Evolutionary conservation across 2,888 invertebrate species (phyloP), one percentile per base, ranked within the genome.

Genomic region (Buathra laborator): DNA sequence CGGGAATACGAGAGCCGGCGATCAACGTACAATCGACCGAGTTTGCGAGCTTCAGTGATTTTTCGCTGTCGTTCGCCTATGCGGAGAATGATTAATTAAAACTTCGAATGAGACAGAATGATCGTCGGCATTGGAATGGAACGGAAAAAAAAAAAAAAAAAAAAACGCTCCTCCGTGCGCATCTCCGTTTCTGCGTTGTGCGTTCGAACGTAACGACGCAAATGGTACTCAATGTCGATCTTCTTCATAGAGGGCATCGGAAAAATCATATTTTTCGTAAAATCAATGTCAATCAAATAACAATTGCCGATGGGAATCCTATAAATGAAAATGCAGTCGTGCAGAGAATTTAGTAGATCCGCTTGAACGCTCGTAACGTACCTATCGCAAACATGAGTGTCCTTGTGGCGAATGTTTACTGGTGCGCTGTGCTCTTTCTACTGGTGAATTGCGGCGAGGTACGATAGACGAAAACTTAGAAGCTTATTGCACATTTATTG

Each of bases 101-200:
- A 66, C 16, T 75, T 74, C 32, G n/a, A 29, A 37, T 29, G 51
- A 62, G 77, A 81, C 72, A 67, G 19, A 51, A 70, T 67, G 37
- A 81, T 68, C 14, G 29, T 62, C 48, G 66, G 24, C 70, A 72
- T 67, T 44, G 46, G 71, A 72, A 79, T 80, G 71, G 12, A 56
- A 64, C 29, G 56, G 12, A 19, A 24, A 16, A 51, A 53, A 72
- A 32, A 32, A 19, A 59, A 12, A 32, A 29, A 12, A 71, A 48
- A 78, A 64, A 80, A 75, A 87, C 24, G 24, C 75, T 86, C 82
- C 1, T 7, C 37, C 37, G 83, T 86, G 87, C 87, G 85, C 71
- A 76, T 87, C 85, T 72, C 81, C 87, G 80, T 77, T 82, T 81
- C 74, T 14, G 86, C 75, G 66, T 77, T 81, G 75, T 81, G n/a